Evolutionary conservation across 1,140 invertebrate species (phyloP).

Genomic region (Aphelinus atriplicis): DNA sequence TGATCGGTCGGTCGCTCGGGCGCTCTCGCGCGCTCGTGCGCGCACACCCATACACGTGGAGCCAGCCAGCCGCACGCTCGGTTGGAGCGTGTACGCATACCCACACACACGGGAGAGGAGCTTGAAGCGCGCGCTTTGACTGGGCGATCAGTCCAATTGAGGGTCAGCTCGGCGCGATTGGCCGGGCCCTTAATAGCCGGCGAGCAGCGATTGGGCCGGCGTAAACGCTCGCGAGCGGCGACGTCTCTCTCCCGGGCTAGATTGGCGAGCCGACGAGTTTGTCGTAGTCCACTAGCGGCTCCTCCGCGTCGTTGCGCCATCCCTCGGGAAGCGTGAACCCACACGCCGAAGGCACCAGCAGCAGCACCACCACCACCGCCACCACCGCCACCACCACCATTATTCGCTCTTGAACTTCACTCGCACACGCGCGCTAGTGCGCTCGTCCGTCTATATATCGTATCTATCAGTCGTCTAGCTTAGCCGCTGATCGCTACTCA

Average conservation of each 20-base stretch:
- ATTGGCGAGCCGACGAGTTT: no score
- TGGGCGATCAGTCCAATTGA: conserved; percentile 58
- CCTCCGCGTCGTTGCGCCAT: no score
- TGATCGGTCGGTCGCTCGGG: no score
- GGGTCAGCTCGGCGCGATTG: conserved; percentile 53
- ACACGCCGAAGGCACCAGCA: not conserved
- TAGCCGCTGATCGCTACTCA: not conserved
- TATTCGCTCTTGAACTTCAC: conserved; percentile 29
- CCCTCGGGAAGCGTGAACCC: no score
- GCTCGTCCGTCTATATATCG: not conserved
- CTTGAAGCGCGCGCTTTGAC: conserved; percentile 12
- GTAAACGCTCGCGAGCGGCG: no score
- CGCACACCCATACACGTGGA: not conserved
- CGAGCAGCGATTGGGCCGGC: conserved; percentile 45
- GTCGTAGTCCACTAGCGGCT: no score
- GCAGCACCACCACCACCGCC: not conserved
- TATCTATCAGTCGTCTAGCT: not conserved
- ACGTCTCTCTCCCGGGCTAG: no score
- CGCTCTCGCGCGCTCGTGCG: no score
- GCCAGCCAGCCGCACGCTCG: no score
- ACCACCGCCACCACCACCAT: not conserved
- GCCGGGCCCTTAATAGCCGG: conserved; percentile 54
- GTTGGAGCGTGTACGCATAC: no score
- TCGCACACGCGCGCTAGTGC: not conserved
- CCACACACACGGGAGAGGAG: not conserved